These are phyloP conservation scores for Melikaiella ostensackeni DNA, from an alignment of 2,888 invertebrate species.

Conservation along the genomic window DNA sequence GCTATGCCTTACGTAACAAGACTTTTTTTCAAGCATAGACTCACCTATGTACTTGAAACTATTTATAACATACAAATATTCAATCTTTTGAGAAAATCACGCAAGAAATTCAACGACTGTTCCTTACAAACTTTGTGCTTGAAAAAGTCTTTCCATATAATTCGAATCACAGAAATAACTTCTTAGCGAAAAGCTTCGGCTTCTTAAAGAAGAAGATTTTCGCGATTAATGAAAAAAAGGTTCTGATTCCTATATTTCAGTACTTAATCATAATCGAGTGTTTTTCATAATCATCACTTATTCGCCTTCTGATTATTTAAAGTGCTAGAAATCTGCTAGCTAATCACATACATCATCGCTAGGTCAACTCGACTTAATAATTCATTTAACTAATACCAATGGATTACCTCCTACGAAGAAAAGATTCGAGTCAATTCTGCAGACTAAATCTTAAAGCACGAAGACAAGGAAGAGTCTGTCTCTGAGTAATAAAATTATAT, in stretches of 20 bases:
- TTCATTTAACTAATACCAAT: not conserved
- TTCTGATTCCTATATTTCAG: constrained; percentile 1
- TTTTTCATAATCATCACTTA: not conserved
- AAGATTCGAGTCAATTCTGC: not conserved
- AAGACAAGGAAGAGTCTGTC: not conserved
- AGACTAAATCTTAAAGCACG: not conserved
- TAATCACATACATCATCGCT: not conserved
- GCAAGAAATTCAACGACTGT: not conserved
- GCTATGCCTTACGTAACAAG: constrained; percentile 45
- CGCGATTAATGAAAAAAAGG: not conserved
- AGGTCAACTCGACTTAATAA: not conserved
- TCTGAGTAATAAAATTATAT: not conserved
- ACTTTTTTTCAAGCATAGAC: not conserved
- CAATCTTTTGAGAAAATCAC: constrained; percentile 17
- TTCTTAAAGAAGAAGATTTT: not conserved
- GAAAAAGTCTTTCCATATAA: constrained; percentile 14
- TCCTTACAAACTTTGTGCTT: constrained; percentile 19
- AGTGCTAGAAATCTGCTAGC: not conserved
- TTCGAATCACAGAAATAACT: constrained; percentile 10
- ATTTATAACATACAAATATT: constrained; percentile 22
- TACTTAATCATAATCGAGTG: not conserved
- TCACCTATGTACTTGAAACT: not conserved
- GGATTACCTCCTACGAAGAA: not conserved
- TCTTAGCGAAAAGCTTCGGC: not conserved
- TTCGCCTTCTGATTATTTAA: not conserved